Evolutionary conservation across 1,140 invertebrate species (phyloP).

Genomic region (Drosophila melanica): DNA sequence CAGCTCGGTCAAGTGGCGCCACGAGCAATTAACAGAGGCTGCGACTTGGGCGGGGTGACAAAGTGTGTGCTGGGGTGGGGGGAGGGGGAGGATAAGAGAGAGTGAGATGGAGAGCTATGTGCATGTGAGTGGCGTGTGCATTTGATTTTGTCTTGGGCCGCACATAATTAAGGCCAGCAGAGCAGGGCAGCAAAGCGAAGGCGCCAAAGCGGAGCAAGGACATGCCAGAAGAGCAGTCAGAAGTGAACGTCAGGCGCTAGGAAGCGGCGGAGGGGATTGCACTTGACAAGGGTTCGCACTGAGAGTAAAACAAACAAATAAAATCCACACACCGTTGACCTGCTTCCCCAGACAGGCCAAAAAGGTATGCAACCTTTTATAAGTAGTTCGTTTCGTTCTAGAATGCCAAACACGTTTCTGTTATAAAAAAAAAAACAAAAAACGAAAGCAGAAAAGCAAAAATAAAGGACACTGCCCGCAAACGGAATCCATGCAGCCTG

Average conservation of each 20-base stretch:
- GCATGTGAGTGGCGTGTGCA: slow-evolving; percentile 52
- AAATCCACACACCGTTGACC: slow-evolving; percentile 67
- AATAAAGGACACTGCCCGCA: slow-evolving; percentile 52
- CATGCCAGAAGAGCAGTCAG: slow-evolving; percentile 42
- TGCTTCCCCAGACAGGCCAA: slow-evolving; percentile 50
- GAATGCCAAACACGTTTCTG: slow-evolving; percentile 68
- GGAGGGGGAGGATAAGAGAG: slow-evolving; percentile 17
- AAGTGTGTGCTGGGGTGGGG: slow-evolving; percentile 26
- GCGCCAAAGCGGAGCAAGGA: slow-evolving; percentile 74
- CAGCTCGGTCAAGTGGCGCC: slow-evolving; percentile 78
- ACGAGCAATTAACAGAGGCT: slow-evolving; percentile 72
- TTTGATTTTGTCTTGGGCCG: slow-evolving; percentile 74
- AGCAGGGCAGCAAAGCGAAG: slow-evolving; percentile 45
- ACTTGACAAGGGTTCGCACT: slow-evolving; percentile 71
- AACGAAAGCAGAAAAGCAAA: background rate
- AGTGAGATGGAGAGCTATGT: slow-evolving; percentile 21
- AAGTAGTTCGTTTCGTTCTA: slow-evolving; percentile 29
- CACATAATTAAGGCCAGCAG: slow-evolving; percentile 78
- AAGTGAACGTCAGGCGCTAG: slow-evolving; percentile 42
- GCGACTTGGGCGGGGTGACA: slow-evolving; percentile 16
- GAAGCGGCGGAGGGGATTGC: slow-evolving; percentile 38
- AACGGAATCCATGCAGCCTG: slow-evolving; percentile 45
- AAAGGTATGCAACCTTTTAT: slow-evolving; percentile 65
- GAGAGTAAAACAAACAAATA: slow-evolving; percentile 77
- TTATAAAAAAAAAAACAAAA: slow-evolving; percentile 48